These are phyloP conservation scores for Oncorhynchus masou DNA, from an alignment of 2,113 vertebrate species.

Conservation along the genomic window DNA sequence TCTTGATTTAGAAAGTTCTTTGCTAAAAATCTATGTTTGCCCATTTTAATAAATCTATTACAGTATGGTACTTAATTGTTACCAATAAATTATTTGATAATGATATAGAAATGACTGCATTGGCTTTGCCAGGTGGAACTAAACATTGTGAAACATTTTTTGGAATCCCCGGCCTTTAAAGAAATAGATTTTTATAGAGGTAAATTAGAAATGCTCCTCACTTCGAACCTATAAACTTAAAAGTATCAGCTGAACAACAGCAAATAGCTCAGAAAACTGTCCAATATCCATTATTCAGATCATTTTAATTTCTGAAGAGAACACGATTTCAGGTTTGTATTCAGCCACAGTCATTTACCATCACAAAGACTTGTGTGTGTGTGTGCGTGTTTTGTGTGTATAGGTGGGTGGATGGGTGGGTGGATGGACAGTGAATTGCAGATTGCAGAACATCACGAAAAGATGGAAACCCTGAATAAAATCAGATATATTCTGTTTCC, in stretches of 20 bases:
- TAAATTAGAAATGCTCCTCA: neutral
- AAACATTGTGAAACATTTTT: neutral
- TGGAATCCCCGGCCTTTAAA: too few species aligned
- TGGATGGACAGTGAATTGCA: conserved; percentile 10
- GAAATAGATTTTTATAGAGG: neutral
- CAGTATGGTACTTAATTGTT: too few species aligned
- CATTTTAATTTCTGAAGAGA: neutral
- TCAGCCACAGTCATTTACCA: neutral
- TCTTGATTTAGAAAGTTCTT: too few species aligned
- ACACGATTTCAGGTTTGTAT: neutral
- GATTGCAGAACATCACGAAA: neutral
- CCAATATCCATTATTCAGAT: neutral
- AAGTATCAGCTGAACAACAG: neutral
- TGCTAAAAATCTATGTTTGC: too few species aligned
- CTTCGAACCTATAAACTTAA: neutral
- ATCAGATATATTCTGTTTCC: neutral
- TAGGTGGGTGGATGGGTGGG: conserved; percentile 9
- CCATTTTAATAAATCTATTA: too few species aligned
- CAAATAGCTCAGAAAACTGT: neutral
- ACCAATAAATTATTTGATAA: too few species aligned
- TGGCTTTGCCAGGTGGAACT: neutral
- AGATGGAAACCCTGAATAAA: neutral
- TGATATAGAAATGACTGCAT: too few species aligned
- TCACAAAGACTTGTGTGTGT: conserved; percentile 11
- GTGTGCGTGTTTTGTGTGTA: neutral